phyloP scores from a whole-genome alignment of 2,888 invertebrate genomes.

The Pinctada fucata region DNA sequence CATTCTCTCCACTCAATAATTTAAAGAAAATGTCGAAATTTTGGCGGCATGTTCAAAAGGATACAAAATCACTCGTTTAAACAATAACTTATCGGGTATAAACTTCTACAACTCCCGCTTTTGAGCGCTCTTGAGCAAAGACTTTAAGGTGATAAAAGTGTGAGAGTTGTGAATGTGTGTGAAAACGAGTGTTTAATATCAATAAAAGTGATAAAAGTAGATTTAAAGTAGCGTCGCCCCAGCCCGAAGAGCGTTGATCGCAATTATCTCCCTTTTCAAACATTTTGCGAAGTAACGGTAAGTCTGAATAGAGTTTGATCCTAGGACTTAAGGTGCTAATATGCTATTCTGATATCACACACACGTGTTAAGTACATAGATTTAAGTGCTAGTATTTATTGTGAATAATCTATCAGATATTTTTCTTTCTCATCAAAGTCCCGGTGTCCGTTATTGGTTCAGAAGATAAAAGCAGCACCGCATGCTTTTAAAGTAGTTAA shows the following conservation, averaged over 20 bases:
- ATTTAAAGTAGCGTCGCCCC: neutral
- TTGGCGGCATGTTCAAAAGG: no score
- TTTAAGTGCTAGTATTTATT: neutral
- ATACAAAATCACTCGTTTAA: no score
- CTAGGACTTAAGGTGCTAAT: neutral
- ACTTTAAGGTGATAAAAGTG: neutral
- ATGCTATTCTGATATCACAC: neutral
- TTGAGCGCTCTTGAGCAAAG: no score
- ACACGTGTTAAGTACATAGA: neutral
- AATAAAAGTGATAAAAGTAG: neutral
- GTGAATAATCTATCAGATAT: neutral
- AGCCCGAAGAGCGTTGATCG: neutral
- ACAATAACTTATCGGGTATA: no score
- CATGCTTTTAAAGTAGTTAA: neutral
- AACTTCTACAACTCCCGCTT: no score
- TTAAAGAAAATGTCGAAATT: no score
- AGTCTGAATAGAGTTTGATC: neutral
- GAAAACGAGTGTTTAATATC: neutral
- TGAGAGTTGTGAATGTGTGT: neutral
- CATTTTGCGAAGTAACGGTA: neutral
- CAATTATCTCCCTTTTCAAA: conserved; percentile 1
- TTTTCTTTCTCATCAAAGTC: neutral
- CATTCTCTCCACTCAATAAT: no score
- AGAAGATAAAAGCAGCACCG: neutral
- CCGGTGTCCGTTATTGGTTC: neutral